These are phyloP conservation scores for Echiichthys vipera DNA, from an alignment of 2,797 vertebrate species.

Conservation along the genomic window DNA sequence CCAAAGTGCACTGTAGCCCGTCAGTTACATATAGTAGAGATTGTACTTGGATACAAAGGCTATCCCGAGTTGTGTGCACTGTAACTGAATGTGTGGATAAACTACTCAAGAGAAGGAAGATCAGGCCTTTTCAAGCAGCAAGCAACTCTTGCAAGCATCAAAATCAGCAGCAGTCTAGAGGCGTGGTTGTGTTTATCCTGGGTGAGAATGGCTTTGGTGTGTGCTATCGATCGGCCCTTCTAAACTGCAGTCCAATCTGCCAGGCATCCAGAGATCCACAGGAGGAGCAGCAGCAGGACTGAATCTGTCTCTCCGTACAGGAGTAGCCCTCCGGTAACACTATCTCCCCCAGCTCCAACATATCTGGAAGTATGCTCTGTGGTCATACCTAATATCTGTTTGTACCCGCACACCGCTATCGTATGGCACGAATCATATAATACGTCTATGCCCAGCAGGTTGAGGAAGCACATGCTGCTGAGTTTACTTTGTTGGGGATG, in stretches of 20 bases:
- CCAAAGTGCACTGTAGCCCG: background rate
- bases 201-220: constrained; percentile 74
- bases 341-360: constrained; percentile 50
- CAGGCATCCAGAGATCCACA: constrained; percentile 78
- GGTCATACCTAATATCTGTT: constrained; percentile 34
- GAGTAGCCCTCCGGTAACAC: constrained; percentile 63
- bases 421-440: constrained; percentile 5
- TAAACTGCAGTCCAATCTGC: constrained; percentile 77
- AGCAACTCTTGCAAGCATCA: constrained; percentile 27
- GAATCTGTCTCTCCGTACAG: constrained; percentile 38
- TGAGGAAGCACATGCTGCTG: background rate
- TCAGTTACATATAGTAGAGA: constrained; percentile 15
- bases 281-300: constrained; percentile 61
- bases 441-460: background rate
- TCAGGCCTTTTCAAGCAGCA: constrained; percentile 22
- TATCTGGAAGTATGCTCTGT: constrained; percentile 36
- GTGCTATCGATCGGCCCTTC: constrained; percentile 78
- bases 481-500: background rate
- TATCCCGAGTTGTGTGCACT: constrained; percentile 17
- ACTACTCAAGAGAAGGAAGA: constrained; percentile 26
- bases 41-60: constrained; percentile 22
- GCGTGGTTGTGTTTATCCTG: constrained; percentile 80
- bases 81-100: constrained; percentile 41
- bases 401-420: constrained; percentile 14
- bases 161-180: constrained; percentile 45